Evolutionary conservation across 2,797 vertebrate species (phyloP), one percentile per base, ranked within the genome.

Genomic region (Spea hammondii): DNA sequence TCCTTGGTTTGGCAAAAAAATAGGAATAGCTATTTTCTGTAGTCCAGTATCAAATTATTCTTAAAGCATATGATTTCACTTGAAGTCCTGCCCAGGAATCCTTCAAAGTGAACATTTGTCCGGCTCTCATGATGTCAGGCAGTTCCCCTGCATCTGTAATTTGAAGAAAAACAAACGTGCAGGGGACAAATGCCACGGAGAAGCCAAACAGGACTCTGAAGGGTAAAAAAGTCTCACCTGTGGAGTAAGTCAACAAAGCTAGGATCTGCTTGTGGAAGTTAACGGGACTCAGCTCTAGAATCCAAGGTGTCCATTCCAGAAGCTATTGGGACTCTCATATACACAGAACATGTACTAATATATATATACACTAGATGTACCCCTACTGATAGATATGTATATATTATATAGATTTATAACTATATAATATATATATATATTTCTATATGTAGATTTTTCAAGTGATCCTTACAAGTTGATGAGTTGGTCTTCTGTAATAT

Each of bases 51-150:
- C 92, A 87, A 88, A 87, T 92, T 92, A 90, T 91, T 90, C 88
- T 85, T 88, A 87, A 32, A 88, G 91, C 89, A 88, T 91, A 92
- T 88, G 90, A 90, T 92, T 93, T 93, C 89, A 91, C 90, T 93
- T 92, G 92, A 93, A 92, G 92, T 90, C 85, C 88, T 93, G 91
- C 91, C 91, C 92, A 88, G 88, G 89, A 90, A 88, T 88, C 89
- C 89, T 92, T 92, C 89, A 92, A 91, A 92, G 91, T 84, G 87
- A 89, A 84, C 88, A 80, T 88, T 88, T 83, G 88, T 90, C 89
- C 90, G 76, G 74, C 89, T 91, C 87, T 89, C 88, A 89, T 92
- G 92, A 93, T 93, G 91, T 92, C 88, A 91, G 90, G 86, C 90
- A 88, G 90, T 91, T 92, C 89, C 90, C 89, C 89, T 86, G 88